Conservation (phyloP, 2,888 invertebrate genomes). For the Griposia aprilina region DNA sequence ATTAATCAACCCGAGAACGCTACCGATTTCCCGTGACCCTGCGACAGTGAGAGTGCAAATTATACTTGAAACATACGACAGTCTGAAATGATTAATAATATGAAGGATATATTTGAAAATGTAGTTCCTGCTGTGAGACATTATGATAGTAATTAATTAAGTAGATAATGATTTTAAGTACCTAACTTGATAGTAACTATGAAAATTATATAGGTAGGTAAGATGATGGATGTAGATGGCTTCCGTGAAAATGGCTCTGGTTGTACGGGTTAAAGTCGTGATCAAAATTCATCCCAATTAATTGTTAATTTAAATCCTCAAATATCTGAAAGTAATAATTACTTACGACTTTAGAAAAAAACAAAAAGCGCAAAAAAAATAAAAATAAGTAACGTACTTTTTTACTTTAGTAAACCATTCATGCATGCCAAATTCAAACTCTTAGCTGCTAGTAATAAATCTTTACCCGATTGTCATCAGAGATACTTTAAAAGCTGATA, state of each 20-base stretch:
- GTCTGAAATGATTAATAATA: slow-evolving; percentile 4
- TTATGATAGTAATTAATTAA: not conserved
- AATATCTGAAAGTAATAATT: not conserved
- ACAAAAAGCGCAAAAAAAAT: not conserved
- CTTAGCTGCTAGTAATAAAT: not conserved
- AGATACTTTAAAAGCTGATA: slow-evolving; percentile 17
- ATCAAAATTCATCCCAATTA: not conserved
- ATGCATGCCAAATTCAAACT: not conserved
- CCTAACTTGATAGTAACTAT: not conserved
- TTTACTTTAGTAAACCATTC: not conserved
- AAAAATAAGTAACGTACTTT: not conserved
- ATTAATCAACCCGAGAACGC: slow-evolving; percentile 45
- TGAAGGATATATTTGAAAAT: not conserved
- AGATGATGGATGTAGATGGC: not conserved
- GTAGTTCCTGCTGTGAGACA: not conserved
- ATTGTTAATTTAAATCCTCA: not conserved
- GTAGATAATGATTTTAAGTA: too few relatives aligned
- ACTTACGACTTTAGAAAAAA: not conserved
- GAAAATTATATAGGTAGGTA: not conserved
- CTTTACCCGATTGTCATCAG: slow-evolving; percentile 10
- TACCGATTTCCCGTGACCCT: slow-evolving; percentile 47
- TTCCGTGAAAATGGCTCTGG: not conserved
- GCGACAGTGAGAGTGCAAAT: slow-evolving; percentile 17
- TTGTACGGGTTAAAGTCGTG: not conserved
- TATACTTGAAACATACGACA: slow-evolving; percentile 6